A percentile compares a stretch with the other conserved stretches of the same genome.
These are phyloP conservation scores for Pseudois nayaur DNA, from an alignment of 2,113 vertebrate genomes.

Conservation along the genomic window DNA sequence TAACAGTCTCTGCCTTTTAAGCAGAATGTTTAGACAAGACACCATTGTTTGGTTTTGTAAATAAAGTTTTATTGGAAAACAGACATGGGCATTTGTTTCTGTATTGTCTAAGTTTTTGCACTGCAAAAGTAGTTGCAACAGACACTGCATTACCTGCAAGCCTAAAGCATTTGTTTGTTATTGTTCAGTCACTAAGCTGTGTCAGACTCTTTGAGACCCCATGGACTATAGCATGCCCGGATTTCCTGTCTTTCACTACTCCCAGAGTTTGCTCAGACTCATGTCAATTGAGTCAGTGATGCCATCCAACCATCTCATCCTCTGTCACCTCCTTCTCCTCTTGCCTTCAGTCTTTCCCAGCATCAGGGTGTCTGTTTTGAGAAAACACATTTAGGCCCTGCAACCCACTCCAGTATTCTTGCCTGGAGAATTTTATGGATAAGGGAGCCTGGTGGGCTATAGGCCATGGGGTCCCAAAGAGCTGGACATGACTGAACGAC, in stretches of 20 bases:
- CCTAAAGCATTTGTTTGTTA: not conserved
- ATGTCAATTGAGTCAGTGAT: not conserved
- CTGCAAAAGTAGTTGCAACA: not conserved
- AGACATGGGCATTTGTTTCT: not conserved
- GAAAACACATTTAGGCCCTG: not conserved
- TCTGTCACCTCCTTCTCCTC: not conserved
- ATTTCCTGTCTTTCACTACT: not conserved
- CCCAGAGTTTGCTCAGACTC: not conserved
- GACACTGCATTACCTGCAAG: not conserved
- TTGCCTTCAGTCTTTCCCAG: not conserved
- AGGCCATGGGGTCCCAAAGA: not conserved
- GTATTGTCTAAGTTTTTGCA: not conserved
- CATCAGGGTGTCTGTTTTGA: not conserved
- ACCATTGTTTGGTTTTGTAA: not conserved
- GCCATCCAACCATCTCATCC: not conserved
- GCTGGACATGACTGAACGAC: accelerated
- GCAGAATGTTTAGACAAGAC: not conserved
- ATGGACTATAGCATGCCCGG: accelerated
- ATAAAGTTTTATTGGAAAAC: not conserved
- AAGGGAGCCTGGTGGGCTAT: not conserved
- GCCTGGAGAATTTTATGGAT: not conserved
- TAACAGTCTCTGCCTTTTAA: not conserved
- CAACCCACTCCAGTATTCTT: not conserved
- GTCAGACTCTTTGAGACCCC: not conserved
- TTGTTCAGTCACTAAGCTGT: not conserved